Conservation (phyloP, 1,140 invertebrate species). For the Acromyrmex heyeri region DNA sequence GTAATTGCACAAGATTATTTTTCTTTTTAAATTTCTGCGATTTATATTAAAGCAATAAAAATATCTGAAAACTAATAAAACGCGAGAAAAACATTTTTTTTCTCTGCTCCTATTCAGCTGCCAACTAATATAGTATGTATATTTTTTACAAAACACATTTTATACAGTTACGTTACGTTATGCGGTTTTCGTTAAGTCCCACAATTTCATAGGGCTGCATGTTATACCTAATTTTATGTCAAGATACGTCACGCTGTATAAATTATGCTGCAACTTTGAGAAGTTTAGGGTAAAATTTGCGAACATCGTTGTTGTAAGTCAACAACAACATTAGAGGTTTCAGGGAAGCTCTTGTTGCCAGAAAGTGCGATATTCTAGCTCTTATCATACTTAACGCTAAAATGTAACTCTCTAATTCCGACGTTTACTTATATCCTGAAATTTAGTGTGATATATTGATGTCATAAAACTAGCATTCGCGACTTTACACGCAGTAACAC, state of each 20-base stretch:
- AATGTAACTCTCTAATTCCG: constrained; percentile 26
- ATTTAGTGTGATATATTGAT: constrained; percentile 10
- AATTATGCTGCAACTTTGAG: constrained; percentile 61
- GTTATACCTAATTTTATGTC: constrained; percentile 53
- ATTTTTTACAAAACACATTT: constrained; percentile 13
- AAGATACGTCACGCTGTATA: constrained; percentile 56
- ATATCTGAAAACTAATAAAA: background rate
- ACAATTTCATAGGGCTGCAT: constrained; percentile 26
- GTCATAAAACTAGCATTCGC: background rate
- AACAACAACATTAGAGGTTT: constrained; percentile 46
- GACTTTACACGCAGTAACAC: background rate
- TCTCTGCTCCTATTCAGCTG: background rate
- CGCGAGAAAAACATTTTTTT: background rate
- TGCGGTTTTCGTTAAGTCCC: constrained; percentile 7
- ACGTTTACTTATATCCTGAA: constrained; percentile 9
- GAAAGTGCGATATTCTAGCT: constrained; percentile 9
- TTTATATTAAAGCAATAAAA: background rate
- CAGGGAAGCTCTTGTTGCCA: constrained; percentile 20
- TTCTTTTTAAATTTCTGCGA: background rate
- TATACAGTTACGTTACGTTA: background rate
- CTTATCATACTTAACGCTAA: constrained; percentile 8
- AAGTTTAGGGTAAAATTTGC: constrained; percentile 55
- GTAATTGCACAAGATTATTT: background rate
- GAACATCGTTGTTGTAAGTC: constrained; percentile 35
- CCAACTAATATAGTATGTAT: background rate